Evolutionary conservation across 1,140 invertebrate species (phyloP).

Genomic region (Drosophila bocki): DNA sequence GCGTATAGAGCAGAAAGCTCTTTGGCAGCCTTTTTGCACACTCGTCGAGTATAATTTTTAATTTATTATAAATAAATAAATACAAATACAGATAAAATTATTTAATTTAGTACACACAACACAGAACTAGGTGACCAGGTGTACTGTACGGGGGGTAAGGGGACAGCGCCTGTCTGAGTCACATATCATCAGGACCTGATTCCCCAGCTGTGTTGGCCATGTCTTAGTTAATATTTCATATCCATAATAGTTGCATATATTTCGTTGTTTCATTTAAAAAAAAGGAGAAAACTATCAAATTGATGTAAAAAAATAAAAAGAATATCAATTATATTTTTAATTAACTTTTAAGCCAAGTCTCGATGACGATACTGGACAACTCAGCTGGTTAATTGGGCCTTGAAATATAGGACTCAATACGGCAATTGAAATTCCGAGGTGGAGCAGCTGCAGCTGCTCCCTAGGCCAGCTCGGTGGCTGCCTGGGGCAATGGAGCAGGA

Average conservation of each 20-base stretch:
- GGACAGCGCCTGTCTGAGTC: constrained; percentile 1
- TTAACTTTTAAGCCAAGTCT: background rate
- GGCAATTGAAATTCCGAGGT: background rate
- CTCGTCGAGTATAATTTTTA: constrained; percentile 62
- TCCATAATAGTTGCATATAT: background rate
- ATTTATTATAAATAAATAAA: constrained; percentile 82
- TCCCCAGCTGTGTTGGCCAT: background rate
- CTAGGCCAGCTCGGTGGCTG: constrained; percentile 51
- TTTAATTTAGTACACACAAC: constrained; percentile 55
- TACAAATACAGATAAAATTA: constrained; percentile 66
- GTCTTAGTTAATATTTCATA: constrained; percentile 5
- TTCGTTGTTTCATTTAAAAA: background rate
- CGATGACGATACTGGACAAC: background rate
- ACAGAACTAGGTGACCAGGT: constrained; percentile 33
- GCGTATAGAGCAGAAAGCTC: constrained; percentile 8
- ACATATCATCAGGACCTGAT: background rate
- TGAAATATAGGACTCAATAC: background rate
- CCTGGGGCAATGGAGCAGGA: constrained; percentile 12
- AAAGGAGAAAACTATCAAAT: too few relatives aligned
- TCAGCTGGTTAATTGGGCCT: constrained; percentile 11
- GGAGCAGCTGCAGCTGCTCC: background rate
- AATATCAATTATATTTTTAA: background rate
- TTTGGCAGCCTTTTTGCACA: constrained; percentile 25
- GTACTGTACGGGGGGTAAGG: constrained; percentile 12
- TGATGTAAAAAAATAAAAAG: background rate